Evolutionary conservation across 2,797 vertebrate species (phyloP).

Genomic region (Sciaenops ocellatus): DNA sequence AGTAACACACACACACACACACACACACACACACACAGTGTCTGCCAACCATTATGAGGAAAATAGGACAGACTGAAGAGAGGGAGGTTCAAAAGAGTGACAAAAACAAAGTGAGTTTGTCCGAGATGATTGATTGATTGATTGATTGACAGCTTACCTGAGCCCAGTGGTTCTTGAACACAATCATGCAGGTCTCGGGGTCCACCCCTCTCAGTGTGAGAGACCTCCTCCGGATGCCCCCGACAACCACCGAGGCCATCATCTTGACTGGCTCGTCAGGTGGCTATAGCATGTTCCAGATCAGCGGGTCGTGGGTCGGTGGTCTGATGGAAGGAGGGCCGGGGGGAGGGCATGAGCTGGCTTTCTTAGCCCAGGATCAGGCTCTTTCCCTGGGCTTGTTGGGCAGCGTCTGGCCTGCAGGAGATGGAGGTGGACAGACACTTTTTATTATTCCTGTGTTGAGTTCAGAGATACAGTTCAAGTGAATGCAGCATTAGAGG

Average conservation of each 20-base stretch:
- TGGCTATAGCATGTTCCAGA: conserved; percentile 61
- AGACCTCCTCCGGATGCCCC: conserved; percentile 84
- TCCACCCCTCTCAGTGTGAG: conserved; percentile 92
- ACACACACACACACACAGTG: conserved; percentile 11
- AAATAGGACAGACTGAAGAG: conserved; percentile 41
- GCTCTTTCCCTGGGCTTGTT: conserved; percentile 7
- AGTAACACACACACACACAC: conserved; percentile 29
- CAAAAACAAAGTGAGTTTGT: background rate
- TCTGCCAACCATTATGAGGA: conserved; percentile 43
- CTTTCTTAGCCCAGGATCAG: conserved; percentile 33
- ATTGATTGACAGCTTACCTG: conserved; percentile 54
- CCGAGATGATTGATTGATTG: background rate
- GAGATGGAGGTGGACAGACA: conserved; percentile 1
- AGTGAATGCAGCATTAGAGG: too few relatives aligned
- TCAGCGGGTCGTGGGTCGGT: background rate
- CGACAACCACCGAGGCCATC: conserved; percentile 89
- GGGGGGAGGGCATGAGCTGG: conserved; percentile 8
- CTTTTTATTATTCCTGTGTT: background rate
- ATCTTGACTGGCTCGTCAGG: conserved; percentile 67
- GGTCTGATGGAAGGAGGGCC: background rate
- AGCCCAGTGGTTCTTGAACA: conserved; percentile 97
- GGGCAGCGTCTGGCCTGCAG: conserved; percentile 32
- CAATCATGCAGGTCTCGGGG: conserved; percentile 97
- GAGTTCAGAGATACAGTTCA: background rate
- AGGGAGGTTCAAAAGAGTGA: conserved; percentile 4